These are phyloP conservation scores for Oegoconia quadripuncta DNA, from an alignment of 2,888 invertebrate species.

Conservation along the genomic window DNA sequence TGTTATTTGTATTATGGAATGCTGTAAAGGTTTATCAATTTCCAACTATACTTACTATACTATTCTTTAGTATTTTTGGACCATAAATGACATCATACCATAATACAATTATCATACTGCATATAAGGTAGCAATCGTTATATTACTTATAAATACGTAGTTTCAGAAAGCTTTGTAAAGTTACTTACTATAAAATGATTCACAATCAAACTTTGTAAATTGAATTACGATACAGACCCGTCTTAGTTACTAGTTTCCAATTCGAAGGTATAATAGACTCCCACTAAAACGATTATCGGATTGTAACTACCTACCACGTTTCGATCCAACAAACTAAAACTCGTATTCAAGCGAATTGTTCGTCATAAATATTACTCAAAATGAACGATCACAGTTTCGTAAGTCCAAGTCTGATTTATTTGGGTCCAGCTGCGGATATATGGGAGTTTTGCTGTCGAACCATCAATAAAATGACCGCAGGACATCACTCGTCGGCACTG, in stretches of 20 bases:
- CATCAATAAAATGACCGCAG: conserved; percentile 59
- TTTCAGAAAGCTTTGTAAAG: no score
- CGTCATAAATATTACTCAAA: conserved; percentile 35
- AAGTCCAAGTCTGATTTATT: conserved; percentile 51
- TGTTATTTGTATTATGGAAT: no score
- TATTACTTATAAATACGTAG: no score
- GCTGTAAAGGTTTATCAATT: no score
- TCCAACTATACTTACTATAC: no score
- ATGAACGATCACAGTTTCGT: conserved; percentile 57
- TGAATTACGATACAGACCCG: not conserved
- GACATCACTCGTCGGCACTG: conserved; percentile 39
- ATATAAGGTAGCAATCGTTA: no score
- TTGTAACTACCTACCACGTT: not conserved
- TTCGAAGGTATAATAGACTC: not conserved
- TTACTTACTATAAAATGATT: not conserved
- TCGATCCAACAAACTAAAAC: conserved; percentile 1
- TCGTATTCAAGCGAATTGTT: conserved; percentile 8
- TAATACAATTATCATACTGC: no score
- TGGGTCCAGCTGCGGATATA: conserved; percentile 52
- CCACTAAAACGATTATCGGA: conserved; percentile 8
- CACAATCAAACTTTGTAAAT: conserved; percentile 8
- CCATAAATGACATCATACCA: no score
- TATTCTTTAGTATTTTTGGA: no score
- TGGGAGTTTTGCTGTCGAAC: conserved; percentile 42
- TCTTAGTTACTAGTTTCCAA: conserved; percentile 7